phyloP scores from a whole-genome alignment of 2,113 vertebrate species.

The Paralichthys olivaceus region DNA sequence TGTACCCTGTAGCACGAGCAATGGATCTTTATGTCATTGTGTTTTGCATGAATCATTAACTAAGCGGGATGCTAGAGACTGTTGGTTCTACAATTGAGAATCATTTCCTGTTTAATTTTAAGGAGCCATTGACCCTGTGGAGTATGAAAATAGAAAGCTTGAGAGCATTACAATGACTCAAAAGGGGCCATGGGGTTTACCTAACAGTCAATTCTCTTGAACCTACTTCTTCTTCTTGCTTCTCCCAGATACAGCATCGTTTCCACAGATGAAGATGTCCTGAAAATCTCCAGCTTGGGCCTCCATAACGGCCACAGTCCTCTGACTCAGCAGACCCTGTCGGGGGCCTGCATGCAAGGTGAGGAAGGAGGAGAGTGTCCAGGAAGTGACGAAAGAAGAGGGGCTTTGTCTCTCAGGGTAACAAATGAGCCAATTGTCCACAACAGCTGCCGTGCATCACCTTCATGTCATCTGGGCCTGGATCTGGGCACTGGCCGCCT shows the following conservation, averaged over 20 bases:
- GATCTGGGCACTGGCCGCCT: slow-evolving; percentile 82
- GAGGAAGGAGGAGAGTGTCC: slow-evolving; percentile 72
- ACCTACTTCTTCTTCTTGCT: neutral
- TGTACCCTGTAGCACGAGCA: too few relatives aligned
- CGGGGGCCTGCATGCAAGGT: slow-evolving; percentile 73
- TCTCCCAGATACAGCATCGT: slow-evolving; percentile 88
- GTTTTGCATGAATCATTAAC: too few relatives aligned
- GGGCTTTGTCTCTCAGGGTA: slow-evolving; percentile 81
- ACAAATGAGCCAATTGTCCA: slow-evolving; percentile 77
- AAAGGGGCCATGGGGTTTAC: neutral
- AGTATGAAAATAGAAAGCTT: too few relatives aligned
- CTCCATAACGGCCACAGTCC: slow-evolving; percentile 83
- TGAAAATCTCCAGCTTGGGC: slow-evolving; percentile 86
- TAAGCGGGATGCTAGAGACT: too few relatives aligned
- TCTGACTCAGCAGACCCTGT: slow-evolving; percentile 68
- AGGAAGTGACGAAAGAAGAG: slow-evolving; percentile 81
- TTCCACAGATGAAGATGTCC: slow-evolving; percentile 89
- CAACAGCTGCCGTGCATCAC: slow-evolving; percentile 82
- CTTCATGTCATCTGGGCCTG: slow-evolving; percentile 60
- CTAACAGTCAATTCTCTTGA: neutral
- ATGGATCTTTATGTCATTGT: too few relatives aligned
- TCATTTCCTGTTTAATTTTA: too few relatives aligned
- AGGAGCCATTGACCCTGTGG: too few relatives aligned
- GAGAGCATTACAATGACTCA: neutral
- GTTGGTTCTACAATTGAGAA: too few relatives aligned